phyloP scores from a whole-genome alignment of 2,797 vertebrate species.

The Calcarius lapponicus region DNA sequence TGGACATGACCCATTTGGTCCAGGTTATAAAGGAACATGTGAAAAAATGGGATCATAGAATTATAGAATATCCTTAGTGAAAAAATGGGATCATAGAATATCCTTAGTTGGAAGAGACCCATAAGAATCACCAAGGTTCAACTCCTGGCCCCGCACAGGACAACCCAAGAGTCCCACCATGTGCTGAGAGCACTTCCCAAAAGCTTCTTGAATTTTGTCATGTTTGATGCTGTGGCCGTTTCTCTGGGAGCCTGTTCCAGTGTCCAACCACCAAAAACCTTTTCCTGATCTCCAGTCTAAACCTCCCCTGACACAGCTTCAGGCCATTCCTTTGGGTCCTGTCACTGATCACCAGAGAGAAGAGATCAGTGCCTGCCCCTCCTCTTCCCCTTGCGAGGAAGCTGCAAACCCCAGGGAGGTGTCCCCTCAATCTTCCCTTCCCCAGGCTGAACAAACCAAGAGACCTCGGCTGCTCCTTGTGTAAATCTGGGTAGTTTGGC shows the following conservation, averaged over 20 bases:
- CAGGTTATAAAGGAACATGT: background rate
- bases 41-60: no score
- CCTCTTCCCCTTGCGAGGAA: fast-evolving
- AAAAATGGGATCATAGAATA: background rate
- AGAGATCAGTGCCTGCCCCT: background rate
- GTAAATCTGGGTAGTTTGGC: background rate
- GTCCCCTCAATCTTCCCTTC: background rate
- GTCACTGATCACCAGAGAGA: background rate
- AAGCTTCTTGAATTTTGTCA: background rate
- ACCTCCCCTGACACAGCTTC: background rate
- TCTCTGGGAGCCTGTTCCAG: background rate
- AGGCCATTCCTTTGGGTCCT: background rate
- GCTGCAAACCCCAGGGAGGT: background rate
- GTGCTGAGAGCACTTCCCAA: background rate
- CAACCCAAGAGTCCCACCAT: no score
- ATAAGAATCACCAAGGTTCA: background rate
- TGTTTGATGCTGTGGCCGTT: background rate
- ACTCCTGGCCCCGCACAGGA: background rate
- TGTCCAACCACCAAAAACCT: fast-evolving
- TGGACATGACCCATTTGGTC: fast-evolving
- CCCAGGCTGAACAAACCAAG: background rate
- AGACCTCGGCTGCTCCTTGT: background rate
- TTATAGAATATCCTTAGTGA: no score
- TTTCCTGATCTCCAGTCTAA: background rate
- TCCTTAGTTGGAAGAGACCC: background rate